Conservation (phyloP, 2,888 invertebrate species). For the Pteria penguin region DNA sequence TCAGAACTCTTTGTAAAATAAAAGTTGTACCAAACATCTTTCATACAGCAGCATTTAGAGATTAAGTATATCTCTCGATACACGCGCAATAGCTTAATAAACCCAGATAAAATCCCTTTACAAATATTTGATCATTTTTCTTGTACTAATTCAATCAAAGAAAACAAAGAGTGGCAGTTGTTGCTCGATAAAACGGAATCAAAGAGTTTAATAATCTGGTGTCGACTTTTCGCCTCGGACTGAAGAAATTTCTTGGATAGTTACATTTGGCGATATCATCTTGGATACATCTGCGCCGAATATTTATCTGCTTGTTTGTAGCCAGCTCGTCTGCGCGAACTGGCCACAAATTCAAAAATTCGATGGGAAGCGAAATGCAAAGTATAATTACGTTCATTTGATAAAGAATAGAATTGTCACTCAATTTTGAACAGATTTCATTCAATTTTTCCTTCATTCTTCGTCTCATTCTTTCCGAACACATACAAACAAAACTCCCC, state of each 20-base stretch:
- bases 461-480: conserved; percentile 13
- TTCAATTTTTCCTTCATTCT: conserved; percentile 24
- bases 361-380: no score
- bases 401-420: conserved; percentile 8
- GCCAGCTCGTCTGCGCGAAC: conserved; percentile 17
- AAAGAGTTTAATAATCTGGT: conserved; percentile 16
- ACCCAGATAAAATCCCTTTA: conserved; percentile 19
- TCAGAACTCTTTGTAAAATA: not conserved
- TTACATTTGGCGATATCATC: conserved; percentile 22
- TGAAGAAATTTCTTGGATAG: conserved; percentile 14
- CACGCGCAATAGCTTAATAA: not conserved
- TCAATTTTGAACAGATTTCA: conserved; percentile 31
- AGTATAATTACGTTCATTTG: no score
- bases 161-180: conserved; percentile 33
- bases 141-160: conserved; percentile 31
- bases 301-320: conserved; percentile 21
- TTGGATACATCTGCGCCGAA: conserved; percentile 18
- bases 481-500: conserved; percentile 31
- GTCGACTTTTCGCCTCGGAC: conserved; percentile 12
- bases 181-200: conserved; percentile 24
- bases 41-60: not conserved
- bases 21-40: not conserved
- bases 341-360: no score
- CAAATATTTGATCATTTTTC: conserved; percentile 33
- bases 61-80: not conserved